These are phyloP conservation scores for Entomobrya multifasciata DNA, from an alignment of 2,888 invertebrate genomes.

Conservation along the genomic window DNA sequence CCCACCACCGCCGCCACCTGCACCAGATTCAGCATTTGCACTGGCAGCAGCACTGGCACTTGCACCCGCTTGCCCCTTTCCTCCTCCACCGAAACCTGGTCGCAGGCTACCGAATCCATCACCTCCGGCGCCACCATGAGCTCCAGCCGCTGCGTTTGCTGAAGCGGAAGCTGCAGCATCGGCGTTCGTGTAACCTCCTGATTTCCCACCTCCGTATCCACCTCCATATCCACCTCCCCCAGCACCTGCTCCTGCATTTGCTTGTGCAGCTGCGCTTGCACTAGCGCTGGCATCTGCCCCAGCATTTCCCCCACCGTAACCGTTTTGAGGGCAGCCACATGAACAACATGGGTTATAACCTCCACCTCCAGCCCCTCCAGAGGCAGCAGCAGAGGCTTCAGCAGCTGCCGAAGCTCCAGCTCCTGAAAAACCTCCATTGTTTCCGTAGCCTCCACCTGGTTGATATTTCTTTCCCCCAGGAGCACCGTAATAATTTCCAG, in stretches of 20 bases:
- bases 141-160: slow-evolving; percentile 20
- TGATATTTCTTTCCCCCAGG: slow-evolving; percentile 27
- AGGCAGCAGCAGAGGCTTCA: slow-evolving; percentile 8
- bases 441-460: slow-evolving; percentile 39
- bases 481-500: neutral
- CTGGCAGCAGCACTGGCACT: slow-evolving; percentile 9
- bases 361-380: neutral
- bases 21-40: slow-evolving; percentile 21
- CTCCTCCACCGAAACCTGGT: slow-evolving; percentile 23
- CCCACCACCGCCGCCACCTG: slow-evolving; percentile 16
- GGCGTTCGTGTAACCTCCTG: neutral
- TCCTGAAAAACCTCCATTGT: neutral
- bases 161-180: slow-evolving; percentile 11
- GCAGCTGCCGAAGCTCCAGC: slow-evolving; percentile 18
- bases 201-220: neutral
- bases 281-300: neutral
- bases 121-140: slow-evolving; percentile 1
- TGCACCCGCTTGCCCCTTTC: neutral
- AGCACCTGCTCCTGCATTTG: neutral
- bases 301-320: neutral
- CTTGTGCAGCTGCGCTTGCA: neutral
- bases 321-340: slow-evolving; percentile 25
- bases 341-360: slow-evolving; percentile 41
- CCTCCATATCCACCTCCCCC: neutral
- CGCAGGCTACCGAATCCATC: slow-evolving; percentile 5